Evolutionary conservation across 2,797 vertebrate species (phyloP), one percentile per base, ranked within the genome.

Genomic region (Hippocampus kuda): DNA sequence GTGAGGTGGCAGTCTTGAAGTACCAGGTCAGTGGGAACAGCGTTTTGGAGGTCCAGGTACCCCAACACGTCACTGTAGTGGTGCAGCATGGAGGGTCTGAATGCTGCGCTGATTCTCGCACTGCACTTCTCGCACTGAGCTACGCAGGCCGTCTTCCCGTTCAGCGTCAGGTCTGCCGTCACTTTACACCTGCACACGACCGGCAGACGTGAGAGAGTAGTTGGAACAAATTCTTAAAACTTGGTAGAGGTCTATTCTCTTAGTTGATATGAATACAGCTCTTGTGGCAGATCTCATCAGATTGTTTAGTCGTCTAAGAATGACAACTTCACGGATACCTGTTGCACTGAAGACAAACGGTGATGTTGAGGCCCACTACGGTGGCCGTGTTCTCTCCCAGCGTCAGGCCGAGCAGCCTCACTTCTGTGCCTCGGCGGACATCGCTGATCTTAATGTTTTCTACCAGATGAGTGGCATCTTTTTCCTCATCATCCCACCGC

Each of bases 71-170:
- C 84, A n/a, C 91, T 85, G 87, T 92, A 92, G 54, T 84, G 88
- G 81, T 94, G 93, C 51, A 93, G 72, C 86, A 93, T 77, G 81
- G 87, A 87, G 75, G 91, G 88, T 66, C 89, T 88, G 79, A 91
- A 93, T 0, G 81, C 79, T 13, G 87, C 91, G 3, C 73, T 84
- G 79, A 94, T 91, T 46, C 72, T 79, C 1, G 87, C 77, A 22
- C 76, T 91, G 78, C 93, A 94, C 72, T 91, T 92, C 64, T 91
- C 90, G 83, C 93, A 94, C 79, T 91, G 89, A 65, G 90, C 91
- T 0, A 77, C 34, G 71, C 89, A 92, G 18, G 84, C 27, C 10
- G 83, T 79, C 77, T 83, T 85, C 16, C 83, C 88, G 18, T 65
- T 88, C 75, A 94, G 76, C 0, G 80, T 86, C 71, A 94, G 81